Evolutionary conservation across 2,113 vertebrate species (phyloP), one percentile per base, ranked within the genome.

Genomic region (Rhabdornis inornatus): DNA sequence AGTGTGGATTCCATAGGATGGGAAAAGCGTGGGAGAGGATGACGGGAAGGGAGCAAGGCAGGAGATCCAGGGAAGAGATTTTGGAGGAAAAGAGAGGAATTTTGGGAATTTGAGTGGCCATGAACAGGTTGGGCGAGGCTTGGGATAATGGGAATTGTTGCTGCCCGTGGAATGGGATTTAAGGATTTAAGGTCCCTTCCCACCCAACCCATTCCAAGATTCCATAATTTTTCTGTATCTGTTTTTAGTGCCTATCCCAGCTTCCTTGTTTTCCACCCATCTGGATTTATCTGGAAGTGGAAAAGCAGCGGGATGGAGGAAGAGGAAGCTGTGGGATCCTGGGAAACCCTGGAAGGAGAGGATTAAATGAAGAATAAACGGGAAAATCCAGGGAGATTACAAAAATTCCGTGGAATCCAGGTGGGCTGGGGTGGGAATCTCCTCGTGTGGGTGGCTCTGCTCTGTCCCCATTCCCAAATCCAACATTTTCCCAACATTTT

Each of bases 381-480:
- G 37, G 72, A 52, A 63, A 79, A 56, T 33, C 33, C 52, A 49
- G 42, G 25, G 21, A 1, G 1, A 20, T 49, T 5, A 3, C 7
- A 20, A 19, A 65, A 55, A 16, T 21, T 17, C 40, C 13, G 2
- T 0, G 1, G 70, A 39, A 71, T 72, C 8, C 45, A 19, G 44
- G 7, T 18, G 4, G 8, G 6, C 30, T 7, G 2, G 57, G 63
- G n/a, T 33, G 52, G 65, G 82, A 40, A 12, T 28, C 37, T 40
- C 60, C 27, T 7, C 3, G 11, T 39, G 14, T 2, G 9, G 40
- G 28, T 6, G 35, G 31, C 47, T 44, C 25, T 31, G 45, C 40
- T 61, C 79, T 0, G 0, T 31, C 49, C 9, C 33, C 4, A 1
- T 45, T 37, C 44, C n/a, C n/a, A 25, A 83, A 52, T 52, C 9